Base-by-base conservation (phyloP, 2,113 vertebrate genomes). In the Thomomys bottae region DNA sequence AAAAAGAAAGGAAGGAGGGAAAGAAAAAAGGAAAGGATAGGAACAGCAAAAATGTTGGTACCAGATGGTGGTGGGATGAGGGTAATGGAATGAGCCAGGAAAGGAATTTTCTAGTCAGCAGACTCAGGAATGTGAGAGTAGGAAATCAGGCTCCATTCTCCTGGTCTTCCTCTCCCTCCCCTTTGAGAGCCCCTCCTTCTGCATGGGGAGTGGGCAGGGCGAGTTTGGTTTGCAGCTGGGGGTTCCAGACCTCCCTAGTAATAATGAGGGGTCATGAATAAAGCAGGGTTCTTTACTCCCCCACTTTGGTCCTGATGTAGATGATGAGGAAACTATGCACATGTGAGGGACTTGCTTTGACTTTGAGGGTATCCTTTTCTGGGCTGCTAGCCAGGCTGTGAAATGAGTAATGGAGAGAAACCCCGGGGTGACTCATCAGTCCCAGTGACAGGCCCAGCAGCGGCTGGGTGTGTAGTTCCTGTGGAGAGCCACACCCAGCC, bases 131-230 rank as follows among this genome's bases (percentile, higher is more conserved):
- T 0, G 42, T 3, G 11, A 23, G 38, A 61, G 4, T 30, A 14
- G 12, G 17, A 1, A 30, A 36, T 21, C 17, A 61, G 36, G 67
- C 28, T 68, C 14, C 2, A 0, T 45, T 67, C 6, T 9, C 11
- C 49, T 54, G 49, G 49, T 54, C 73, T 18, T 36, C 0, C 0
- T 2, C 38, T 9, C 17, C 57, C 14, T 49, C 9, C 34, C 10
- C 2, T 2, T 23, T 61, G 6, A 9, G 45, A 4, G 26, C 11
- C 15, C 38, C 11, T 70, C 34, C 5, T 42, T n/a, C 23, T 0
- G 1, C 36, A 10, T 21, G 36, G 17, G 0, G 38, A 24, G 30
- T 57, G 38, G 66, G 23, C 34, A 11, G 30, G 42, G 26, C 23
- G 21, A 20, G 38, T 38, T 26, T 8, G 36, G 21, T 36, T 18